Evolutionary conservation across 2,113 vertebrate genomes (phyloP), one percentile per base, ranked within the genome.

Genomic region (Mesocricetus auratus): DNA sequence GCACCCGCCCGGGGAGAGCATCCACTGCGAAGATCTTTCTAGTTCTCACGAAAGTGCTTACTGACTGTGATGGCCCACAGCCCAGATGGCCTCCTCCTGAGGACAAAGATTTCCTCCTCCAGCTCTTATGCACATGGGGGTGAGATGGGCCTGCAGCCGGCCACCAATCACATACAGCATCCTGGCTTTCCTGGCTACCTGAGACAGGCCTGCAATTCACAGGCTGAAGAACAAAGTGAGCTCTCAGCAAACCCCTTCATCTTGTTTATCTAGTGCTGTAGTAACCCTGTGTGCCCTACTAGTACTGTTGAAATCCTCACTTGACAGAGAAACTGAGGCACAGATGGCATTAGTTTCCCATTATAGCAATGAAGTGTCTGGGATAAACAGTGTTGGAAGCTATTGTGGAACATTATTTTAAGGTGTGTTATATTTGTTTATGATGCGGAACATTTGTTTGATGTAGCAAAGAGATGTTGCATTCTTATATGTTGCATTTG

Each of bases 1-100:
- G 45, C 21, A 16, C 89, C 68, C 29, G 21, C 89, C 68, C 29
- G 33, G 53, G 10, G 93, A 78, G 90, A 75, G 47, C 22, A 1
- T 5, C 45, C 1, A 42, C 87, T 68, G 78, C 17, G 68, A 33
- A 73, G 83, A 86, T 47, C 97, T 96, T 94, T 94, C 94, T 88
- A 95, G 95, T 95, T 90, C 73, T 88, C 68, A 11, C 22, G 50
- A 92, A 96, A 94, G 96, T 66, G 64, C 69, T 91, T 62, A 53
- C 93, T 73, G 95, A 83, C 89, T 94, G 26, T 45, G 60, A 93
- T 71, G 93, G 92, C 74, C 50, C 83, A 36, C 6, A n/a, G 95
- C 69, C 89, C 56, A 1, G 77, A 47, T 26, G 24, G 82, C 87
- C 91, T 88, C 93, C 83, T 89, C 56, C 86, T 56, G 79, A 29